Evolutionary conservation across 2,888 invertebrate species (phyloP), one percentile per base, ranked within the genome.

Genomic region (Dynastes hyllus): DNA sequence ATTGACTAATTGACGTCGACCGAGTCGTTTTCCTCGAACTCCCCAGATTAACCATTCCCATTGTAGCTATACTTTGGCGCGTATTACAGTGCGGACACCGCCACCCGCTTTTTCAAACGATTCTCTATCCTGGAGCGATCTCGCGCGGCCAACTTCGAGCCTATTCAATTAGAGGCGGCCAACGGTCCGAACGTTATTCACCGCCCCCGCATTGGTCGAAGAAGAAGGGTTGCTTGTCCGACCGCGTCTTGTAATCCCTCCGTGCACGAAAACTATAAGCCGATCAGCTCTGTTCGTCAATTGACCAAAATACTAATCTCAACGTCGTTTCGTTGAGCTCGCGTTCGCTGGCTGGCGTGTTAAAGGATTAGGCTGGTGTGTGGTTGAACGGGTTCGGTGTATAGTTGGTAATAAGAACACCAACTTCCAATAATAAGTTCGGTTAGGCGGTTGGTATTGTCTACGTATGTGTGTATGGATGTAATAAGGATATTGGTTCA

Each of bases 1-100:
- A 83, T 84, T 84, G 84, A 83, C 84, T 84, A 84, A 84, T 84
- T 81, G 81, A 81, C 81, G 82, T 82, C 83, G 82, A 83, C 83
- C 82, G 80, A 82, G 82, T 81, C 81, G 78, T 22, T 73, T 58
- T 58, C 73, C 58, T 58, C 73, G 22, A 45, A 67, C 58, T 80
- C 82, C 81, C 83, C 81, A 82, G 83, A 84, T 84, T 83, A 84
- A 84, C 83, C 83, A 45, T 45, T 45, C 8, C 45, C 45, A 45
- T 45, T 45, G 45, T 45, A 45, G 11, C 45, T 11, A 45, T 45
- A 45, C 45, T 45, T 45, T 45, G 11, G 45, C 45, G 45, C 45
- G 8, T 45, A 45, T 45, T 45, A 45, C 8, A 45, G 8, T 8
- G 8, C 45, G 45, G 9, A 11, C 45, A 45, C 11, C 45, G 45